phyloP scores from a whole-genome alignment of 2,888 invertebrate genomes.

The Tetragnatha montana region DNA sequence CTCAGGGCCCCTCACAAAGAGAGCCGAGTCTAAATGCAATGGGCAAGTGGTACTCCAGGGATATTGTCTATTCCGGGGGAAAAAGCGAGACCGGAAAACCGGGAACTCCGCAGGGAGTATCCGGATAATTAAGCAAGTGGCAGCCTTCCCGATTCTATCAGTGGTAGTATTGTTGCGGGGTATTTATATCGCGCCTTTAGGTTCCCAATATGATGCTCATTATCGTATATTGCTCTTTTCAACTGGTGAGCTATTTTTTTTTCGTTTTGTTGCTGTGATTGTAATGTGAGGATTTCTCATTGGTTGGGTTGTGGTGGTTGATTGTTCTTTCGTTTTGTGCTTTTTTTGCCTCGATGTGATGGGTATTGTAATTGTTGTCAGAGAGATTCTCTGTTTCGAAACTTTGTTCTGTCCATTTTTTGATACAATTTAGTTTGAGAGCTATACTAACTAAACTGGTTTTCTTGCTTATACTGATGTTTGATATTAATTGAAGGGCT shows the following conservation, averaged over 20 bases:
- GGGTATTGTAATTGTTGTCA: too few relatives aligned
- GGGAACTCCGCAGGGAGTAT: slow-evolving; percentile 30
- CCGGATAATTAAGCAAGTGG: slow-evolving; percentile 55
- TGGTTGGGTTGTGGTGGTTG: too few relatives aligned
- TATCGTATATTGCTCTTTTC: slow-evolving; percentile 22
- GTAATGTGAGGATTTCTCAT: neutral
- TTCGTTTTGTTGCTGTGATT: neutral
- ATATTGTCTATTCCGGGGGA: slow-evolving; percentile 57
- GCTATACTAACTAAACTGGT: too few relatives aligned
- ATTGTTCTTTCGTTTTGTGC: too few relatives aligned
- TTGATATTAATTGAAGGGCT: too few relatives aligned
- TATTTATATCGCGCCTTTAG: slow-evolving; percentile 30
- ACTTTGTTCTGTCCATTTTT: too few relatives aligned
- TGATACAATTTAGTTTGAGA: too few relatives aligned
- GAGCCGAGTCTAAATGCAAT: slow-evolving; percentile 60
- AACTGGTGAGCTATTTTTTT: neutral
- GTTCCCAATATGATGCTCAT: slow-evolving; percentile 11
- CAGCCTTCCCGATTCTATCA: slow-evolving; percentile 39
- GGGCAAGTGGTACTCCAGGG: slow-evolving; percentile 59
- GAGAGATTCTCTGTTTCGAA: too few relatives aligned
- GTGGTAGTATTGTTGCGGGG: slow-evolving; percentile 8
- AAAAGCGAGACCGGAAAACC: slow-evolving; percentile 24
- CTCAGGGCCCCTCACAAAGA: slow-evolving; percentile 47
- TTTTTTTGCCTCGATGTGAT: too few relatives aligned
- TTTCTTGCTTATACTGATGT: too few relatives aligned